These are phyloP conservation scores for Nerophis ophidion DNA, from an alignment of 2,113 vertebrate genomes.

Conservation along the genomic window DNA sequence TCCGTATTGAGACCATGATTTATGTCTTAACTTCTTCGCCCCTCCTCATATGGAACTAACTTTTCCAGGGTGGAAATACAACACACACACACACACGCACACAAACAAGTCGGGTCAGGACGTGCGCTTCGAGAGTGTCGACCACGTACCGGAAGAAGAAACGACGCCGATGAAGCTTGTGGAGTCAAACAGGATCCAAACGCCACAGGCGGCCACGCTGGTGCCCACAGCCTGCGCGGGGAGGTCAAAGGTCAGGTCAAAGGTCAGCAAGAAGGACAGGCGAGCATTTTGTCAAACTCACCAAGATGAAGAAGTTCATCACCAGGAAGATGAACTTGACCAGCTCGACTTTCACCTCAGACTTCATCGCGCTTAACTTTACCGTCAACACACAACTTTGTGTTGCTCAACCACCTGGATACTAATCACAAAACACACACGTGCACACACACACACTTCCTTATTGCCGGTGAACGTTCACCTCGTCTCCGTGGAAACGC, in stretches of 20 bases:
- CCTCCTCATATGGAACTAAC: too few species aligned
- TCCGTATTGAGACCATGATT: too few species aligned
- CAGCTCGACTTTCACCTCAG: slow-evolving; percentile 53
- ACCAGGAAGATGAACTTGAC: slow-evolving; percentile 52
- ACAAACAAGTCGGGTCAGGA: neutral
- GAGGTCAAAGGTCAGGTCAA: slow-evolving; percentile 9
- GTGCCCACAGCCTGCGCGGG: slow-evolving; percentile 56
- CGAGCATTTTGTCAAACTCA: slow-evolving; percentile 13
- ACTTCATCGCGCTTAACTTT: slow-evolving; percentile 43
- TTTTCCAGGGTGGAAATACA: too few species aligned
- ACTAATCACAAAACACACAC: neutral
- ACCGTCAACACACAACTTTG: neutral
- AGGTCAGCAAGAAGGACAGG: neutral
- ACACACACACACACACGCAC: neutral
- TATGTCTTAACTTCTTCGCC: too few species aligned
- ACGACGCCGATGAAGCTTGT: slow-evolving; percentile 38
- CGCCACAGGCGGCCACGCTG: slow-evolving; percentile 41
- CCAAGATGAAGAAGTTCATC: slow-evolving; percentile 57
- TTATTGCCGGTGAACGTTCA: slow-evolving; percentile 36
- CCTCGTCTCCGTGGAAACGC: slow-evolving; percentile 11
- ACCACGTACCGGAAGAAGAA: slow-evolving; percentile 33
- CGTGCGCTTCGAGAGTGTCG: neutral
- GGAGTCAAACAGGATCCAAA: slow-evolving; percentile 64
- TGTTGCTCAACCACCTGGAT: too few species aligned
- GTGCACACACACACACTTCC: slow-evolving; percentile 29